These are phyloP conservation scores for Triplophysa rosa DNA, from an alignment of 2,113 vertebrate genomes.

Conservation along the genomic window DNA sequence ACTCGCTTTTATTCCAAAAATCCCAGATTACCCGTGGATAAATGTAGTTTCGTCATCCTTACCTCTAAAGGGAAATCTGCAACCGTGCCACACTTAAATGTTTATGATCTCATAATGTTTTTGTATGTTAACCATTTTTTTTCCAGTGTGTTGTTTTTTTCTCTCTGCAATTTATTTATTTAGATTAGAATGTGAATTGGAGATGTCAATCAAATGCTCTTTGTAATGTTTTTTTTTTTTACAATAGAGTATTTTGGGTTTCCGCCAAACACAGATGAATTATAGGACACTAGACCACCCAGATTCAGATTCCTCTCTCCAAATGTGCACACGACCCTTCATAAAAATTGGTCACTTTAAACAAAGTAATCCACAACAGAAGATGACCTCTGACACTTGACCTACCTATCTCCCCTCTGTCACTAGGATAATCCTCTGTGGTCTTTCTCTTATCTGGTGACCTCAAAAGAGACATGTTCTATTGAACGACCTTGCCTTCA, in stretches of 20 bases:
- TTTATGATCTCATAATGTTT: no score
- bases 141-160: no score
- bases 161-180: no score
- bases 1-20: neutral
- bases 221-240: neutral
- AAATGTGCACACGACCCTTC: neutral
- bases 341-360: constrained; percentile 15
- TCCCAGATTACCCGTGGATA: neutral
- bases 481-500: constrained; percentile 11
- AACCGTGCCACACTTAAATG: no score
- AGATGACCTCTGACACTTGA: constrained; percentile 21
- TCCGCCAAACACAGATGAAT: neutral
- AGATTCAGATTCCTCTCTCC: constrained; percentile 1
- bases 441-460: constrained; percentile 19
- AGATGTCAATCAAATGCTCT: no score
- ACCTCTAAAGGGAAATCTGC: no score
- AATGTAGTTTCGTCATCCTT: neutral
- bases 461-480: neutral
- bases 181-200: no score
- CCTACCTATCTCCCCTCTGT: neutral
- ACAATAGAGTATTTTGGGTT: neutral
- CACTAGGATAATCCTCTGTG: neutral
- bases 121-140: no score
- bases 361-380: constrained; percentile 13
- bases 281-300: constrained; percentile 11